A percentile compares a stretch with the other conserved stretches of the same genome.
Evolutionary conservation across 1,140 invertebrate species (phyloP).

Genomic region (Battus philenor): DNA sequence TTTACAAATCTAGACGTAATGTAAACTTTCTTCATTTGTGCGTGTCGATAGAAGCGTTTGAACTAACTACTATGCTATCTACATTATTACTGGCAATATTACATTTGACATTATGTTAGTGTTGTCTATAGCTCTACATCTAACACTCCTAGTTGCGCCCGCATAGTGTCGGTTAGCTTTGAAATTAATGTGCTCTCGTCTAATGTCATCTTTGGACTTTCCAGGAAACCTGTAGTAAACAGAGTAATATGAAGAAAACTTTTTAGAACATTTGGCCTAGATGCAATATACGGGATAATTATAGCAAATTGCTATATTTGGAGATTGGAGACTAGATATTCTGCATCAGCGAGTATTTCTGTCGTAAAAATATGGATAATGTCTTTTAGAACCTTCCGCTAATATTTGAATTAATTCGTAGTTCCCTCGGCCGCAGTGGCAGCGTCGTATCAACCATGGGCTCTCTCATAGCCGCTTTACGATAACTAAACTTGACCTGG

Average conservation of each 20-base stretch:
- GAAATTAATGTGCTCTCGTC: slow-evolving; percentile 80
- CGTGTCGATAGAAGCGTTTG: slow-evolving; percentile 14
- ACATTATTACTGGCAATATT: slow-evolving; percentile 30
- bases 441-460: too few relatives aligned
- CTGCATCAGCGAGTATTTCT: too few relatives aligned
- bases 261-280: neutral
- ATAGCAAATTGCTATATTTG: too few relatives aligned
- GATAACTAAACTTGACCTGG: too few relatives aligned
- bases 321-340: too few relatives aligned
- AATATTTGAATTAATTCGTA: too few relatives aligned
- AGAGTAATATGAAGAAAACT: too few relatives aligned
- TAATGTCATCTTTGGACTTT: slow-evolving; percentile 80
- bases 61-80: slow-evolving; percentile 4
- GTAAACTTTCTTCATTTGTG: slow-evolving; percentile 15
- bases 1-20: neutral
- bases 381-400: too few relatives aligned
- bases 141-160: slow-evolving; percentile 81
- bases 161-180: slow-evolving; percentile 80
- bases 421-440: too few relatives aligned
- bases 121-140: slow-evolving; percentile 32
- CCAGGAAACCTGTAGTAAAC: slow-evolving; percentile 77
- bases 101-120: slow-evolving; percentile 19
- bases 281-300: neutral
- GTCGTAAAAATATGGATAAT: too few relatives aligned
- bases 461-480: too few relatives aligned